Evolutionary conservation across 1,140 invertebrate species (phyloP), one percentile per base, ranked within the genome.

Genomic region (Scaptodrosophila lebanonensis): DNA sequence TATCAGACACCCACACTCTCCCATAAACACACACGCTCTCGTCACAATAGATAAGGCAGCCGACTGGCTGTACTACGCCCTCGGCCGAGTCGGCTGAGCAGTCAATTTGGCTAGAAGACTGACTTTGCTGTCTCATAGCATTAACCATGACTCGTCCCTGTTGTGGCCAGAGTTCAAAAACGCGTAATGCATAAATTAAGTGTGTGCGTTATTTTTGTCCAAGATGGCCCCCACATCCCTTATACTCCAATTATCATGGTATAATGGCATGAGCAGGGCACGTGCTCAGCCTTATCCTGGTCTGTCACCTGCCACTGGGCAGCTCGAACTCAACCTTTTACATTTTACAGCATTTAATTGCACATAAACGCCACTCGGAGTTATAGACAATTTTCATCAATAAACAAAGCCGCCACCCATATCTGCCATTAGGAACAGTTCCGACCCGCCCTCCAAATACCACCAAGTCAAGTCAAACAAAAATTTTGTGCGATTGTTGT

Each of bases 361-460:
- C 38, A 64, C 64, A 79, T 77, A 73, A 77, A 79, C 42, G 50
- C 36, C 48, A 27, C 44, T 48, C 39, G 48, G 51, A 64, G 77
- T 77, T 77, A 72, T 77, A 60, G 73, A 79, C 64, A 57, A 69
- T 79, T 82, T 65, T 60, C 60, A 82, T 79, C 73, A 69, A 79
- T 73, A 73, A 68, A 58, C 64, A 79, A 51, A 53, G 50, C 51
- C 27, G 36, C 47, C 52, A 43, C 25, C 49, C 35, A n/a, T n/a
- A 56, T 36, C 15, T 35, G 48, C 61, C 67, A 79, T 67, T 71
- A 63, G 71, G 39, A n/a, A n/a, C n/a, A n/a, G n/a, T n/a, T n/a
- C n/a, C n/a, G n/a, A n/a, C n/a, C 51, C 57, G 36, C 56, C 33
- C 12, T 42, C 16, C 17, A 45, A 6, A 33, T 33, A 40, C 16